Conservation (phyloP, 2,113 vertebrate genomes). For the Petromus typicus region DNA sequence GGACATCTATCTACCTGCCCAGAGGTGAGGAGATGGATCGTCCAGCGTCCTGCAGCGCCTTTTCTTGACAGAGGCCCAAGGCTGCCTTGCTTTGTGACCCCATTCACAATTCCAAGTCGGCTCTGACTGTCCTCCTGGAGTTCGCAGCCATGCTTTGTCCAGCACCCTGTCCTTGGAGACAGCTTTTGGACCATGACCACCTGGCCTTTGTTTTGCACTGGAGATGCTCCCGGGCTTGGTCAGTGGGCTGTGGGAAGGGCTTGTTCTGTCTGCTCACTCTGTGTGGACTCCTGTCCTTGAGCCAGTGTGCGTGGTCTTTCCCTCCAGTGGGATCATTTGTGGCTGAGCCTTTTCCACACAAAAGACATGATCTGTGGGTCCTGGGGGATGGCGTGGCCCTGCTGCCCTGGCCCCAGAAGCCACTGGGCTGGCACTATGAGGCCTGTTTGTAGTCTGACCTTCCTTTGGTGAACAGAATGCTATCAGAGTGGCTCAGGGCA, state of each 20-base stretch:
- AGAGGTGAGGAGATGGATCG: neutral
- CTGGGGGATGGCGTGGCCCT: neutral
- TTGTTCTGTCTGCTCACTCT: neutral
- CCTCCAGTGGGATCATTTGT: too few relatives aligned
- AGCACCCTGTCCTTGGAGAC: neutral
- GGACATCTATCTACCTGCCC: constrained; percentile 13
- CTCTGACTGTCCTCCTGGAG: neutral
- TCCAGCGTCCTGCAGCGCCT: too few relatives aligned
- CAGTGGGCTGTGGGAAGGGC: neutral
- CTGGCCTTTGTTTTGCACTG: neutral
- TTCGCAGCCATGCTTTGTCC: too few relatives aligned
- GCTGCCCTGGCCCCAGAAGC: neutral
- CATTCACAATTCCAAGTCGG: neutral
- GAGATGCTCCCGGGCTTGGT: neutral
- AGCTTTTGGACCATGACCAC: neutral
- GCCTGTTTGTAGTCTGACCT: neutral
- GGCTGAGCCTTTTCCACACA: neutral
- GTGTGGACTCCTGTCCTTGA: neutral
- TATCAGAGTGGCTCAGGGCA: neutral
- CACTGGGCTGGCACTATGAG: neutral
- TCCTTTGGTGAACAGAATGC: neutral
- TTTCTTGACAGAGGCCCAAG: neutral
- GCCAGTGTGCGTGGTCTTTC: neutral
- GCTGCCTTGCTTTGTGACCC: neutral
- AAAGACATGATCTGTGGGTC: neutral